phyloP scores from a whole-genome alignment of 2,888 invertebrate genomes.

The Nycteola revayana region DNA sequence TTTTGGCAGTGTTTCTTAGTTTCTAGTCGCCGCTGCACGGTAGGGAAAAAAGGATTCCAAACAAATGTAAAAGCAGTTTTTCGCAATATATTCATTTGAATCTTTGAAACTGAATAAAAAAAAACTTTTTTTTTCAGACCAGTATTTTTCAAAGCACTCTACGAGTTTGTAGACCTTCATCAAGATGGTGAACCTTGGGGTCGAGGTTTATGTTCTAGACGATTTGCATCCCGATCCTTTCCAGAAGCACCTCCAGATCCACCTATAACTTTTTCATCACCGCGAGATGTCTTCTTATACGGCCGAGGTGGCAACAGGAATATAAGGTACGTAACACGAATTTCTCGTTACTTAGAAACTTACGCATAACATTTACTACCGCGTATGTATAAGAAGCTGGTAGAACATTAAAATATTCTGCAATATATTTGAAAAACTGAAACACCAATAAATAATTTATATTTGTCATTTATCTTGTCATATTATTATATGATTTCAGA shows the following conservation, averaged over 20 bases:
- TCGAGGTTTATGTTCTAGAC: slow-evolving; percentile 87
- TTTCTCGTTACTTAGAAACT: too few relatives aligned
- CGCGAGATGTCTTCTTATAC: slow-evolving; percentile 91
- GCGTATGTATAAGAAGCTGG: too few relatives aligned
- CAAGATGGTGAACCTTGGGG: slow-evolving; percentile 92
- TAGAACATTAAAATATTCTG: too few relatives aligned
- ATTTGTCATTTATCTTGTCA: too few relatives aligned
- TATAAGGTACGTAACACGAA: slow-evolving; percentile 81
- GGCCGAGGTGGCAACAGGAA: slow-evolving; percentile 92
- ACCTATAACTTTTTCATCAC: slow-evolving; percentile 89
- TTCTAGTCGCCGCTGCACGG: too few relatives aligned
- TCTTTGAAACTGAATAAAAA: not conserved
- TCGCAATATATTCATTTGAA: not conserved
- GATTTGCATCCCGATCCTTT: slow-evolving; percentile 85
- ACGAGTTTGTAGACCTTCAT: slow-evolving; percentile 94
- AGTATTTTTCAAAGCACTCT: slow-evolving; percentile 91
- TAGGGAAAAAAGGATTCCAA: not conserved
- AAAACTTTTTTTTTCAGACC: slow-evolving; percentile 83
- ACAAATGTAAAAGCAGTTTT: not conserved
- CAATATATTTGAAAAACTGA: too few relatives aligned
- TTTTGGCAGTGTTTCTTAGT: not conserved
- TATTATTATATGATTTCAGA: too few relatives aligned
- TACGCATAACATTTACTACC: too few relatives aligned
- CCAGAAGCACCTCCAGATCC: slow-evolving; percentile 82
- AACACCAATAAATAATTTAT: too few relatives aligned